phyloP scores from a whole-genome alignment of 2,113 vertebrate species.

The Puffinus mauretanicus region DNA sequence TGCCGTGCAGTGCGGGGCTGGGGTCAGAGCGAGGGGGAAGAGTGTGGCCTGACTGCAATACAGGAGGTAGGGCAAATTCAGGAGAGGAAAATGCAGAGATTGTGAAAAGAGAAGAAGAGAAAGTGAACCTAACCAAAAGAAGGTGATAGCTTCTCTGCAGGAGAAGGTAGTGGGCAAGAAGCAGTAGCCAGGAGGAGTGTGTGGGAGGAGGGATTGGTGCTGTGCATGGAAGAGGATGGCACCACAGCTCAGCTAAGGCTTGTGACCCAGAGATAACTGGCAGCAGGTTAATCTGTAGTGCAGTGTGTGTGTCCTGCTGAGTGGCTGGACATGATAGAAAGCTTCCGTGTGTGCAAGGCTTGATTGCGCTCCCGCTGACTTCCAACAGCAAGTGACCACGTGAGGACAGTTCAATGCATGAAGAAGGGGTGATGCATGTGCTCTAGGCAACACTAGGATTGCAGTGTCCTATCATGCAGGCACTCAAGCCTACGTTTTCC shows the following conservation, averaged over 20 bases:
- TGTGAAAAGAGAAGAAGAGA: not conserved
- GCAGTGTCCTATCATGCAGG: not conserved
- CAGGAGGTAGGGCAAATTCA: not conserved
- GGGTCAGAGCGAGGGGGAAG: not conserved
- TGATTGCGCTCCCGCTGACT: accelerated
- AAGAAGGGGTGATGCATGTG: not conserved
- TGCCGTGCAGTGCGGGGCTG: not conserved
- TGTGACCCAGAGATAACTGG: not conserved
- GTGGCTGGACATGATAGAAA: not conserved
- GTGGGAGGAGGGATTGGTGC: not conserved
- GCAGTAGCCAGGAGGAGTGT: not conserved
- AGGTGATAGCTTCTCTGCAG: not conserved
- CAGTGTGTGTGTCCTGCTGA: not conserved
- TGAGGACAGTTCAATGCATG: not conserved
- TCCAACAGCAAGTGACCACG: not conserved
- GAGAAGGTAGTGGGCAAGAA: not conserved
- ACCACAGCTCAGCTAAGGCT: not conserved
- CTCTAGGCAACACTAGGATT: accelerated
- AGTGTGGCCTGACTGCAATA: not conserved
- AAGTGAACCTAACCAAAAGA: not conserved
- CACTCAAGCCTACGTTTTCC: not conserved
- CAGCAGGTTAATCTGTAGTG: not conserved
- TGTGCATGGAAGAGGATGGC: not conserved
- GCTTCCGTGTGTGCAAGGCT: not conserved
- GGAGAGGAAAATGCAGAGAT: not conserved